These are phyloP conservation scores for Mnemiopsis leidyi DNA, from an alignment of 37 sponge, comb jelly and placozoan species.

Conservation along the genomic window DNA sequence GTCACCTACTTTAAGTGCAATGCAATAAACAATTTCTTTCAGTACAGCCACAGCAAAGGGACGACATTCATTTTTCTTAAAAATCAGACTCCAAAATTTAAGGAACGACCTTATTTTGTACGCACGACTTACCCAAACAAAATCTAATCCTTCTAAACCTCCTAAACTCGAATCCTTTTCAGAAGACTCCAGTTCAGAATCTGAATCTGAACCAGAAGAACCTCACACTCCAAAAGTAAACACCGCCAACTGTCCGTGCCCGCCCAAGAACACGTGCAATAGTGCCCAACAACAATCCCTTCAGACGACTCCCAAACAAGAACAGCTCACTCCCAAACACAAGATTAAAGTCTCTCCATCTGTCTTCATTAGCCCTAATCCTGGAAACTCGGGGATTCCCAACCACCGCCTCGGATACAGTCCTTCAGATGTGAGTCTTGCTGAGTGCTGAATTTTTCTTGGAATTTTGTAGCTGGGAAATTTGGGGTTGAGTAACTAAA, in stretches of 20 bases:
- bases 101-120: too few species aligned
- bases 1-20: too few species aligned
- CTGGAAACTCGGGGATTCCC: neutral
- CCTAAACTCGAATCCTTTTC: neutral
- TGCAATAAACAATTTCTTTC: too few species aligned
- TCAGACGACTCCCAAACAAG: conserved; percentile 18
- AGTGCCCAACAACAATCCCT: neutral
- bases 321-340: conserved; percentile 20
- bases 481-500: too few species aligned
- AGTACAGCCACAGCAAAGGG: too few species aligned
- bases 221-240: neutral
- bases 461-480: too few species aligned
- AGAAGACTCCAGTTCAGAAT: conserved; percentile 56
- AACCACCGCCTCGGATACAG: conserved; percentile 33
- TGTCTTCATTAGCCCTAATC: conserved; percentile 56
- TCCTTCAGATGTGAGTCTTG: conserved; percentile 16
- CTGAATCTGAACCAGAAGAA: conserved; percentile 10
- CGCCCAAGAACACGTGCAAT: neutral
- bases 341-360: conserved; percentile 62
- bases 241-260: neutral
- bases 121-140: too few species aligned
- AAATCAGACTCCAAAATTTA: too few species aligned
- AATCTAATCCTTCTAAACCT: too few species aligned
- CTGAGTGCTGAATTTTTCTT: neutral
- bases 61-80: too few species aligned